Evolutionary conservation across 2,888 invertebrate species (phyloP).

Genomic region (Alviniconcha strummeri): DNA sequence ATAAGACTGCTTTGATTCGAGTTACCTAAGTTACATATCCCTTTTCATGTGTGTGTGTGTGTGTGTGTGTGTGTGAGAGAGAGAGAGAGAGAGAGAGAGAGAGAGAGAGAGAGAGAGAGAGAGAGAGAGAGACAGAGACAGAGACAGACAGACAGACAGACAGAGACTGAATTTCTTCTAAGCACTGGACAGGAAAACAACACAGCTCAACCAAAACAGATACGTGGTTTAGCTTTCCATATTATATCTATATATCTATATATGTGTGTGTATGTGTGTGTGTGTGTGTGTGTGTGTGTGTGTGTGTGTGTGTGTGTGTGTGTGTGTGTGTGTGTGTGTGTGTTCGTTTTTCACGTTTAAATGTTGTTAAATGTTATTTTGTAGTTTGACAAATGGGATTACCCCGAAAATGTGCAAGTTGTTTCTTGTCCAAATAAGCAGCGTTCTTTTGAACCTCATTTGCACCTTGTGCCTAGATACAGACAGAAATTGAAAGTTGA

Average conservation of each 20-base stretch:
- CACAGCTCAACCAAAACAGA: not conserved
- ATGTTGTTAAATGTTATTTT: too few relatives aligned
- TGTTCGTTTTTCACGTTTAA: not conserved
- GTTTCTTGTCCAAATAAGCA: not conserved
- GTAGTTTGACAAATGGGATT: too few relatives aligned
- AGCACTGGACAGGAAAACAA: too few relatives aligned
- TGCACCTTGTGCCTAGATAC: too few relatives aligned
- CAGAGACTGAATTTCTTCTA: not conserved
- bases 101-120: constrained; percentile 16
- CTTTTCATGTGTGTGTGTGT: not conserved
- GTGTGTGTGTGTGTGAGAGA: constrained; percentile 7
- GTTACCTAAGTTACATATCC: too few relatives aligned
- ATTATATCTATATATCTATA: not conserved
- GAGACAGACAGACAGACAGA: constrained; percentile 7
- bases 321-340: not conserved
- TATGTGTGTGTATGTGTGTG: not conserved
- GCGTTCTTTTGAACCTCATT: not conserved
- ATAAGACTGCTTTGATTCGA: too few relatives aligned
- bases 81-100: not conserved
- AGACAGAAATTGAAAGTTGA: too few relatives aligned
- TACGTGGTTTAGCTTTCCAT: not conserved
- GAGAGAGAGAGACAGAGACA: constrained; percentile 27
- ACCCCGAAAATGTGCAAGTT: not conserved
- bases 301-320: not conserved
- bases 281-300: not conserved